phyloP scores from a whole-genome alignment of 2,113 vertebrate genomes.

The Ondatra zibethicus region DNA sequence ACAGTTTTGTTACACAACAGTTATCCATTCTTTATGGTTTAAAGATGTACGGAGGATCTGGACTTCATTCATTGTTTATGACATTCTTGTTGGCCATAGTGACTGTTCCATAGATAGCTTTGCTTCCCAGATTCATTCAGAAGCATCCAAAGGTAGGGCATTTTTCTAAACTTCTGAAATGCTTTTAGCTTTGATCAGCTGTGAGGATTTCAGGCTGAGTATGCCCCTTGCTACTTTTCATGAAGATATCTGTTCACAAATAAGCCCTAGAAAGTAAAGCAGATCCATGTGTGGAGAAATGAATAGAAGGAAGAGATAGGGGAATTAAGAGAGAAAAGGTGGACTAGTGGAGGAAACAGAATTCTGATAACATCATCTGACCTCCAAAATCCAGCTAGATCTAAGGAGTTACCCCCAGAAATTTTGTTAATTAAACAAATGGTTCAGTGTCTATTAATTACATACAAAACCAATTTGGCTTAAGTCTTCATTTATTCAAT shows the following conservation, averaged over 20 bases:
- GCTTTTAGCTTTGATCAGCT: background rate
- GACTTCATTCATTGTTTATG: background rate
- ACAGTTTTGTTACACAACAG: no score
- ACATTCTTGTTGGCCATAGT: background rate
- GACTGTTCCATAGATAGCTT: background rate
- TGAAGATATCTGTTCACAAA: background rate
- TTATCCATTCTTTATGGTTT: background rate
- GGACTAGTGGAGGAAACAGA: background rate
- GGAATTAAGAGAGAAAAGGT: background rate
- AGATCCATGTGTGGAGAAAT: background rate
- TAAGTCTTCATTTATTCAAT: constrained; percentile 5
- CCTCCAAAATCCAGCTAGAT: background rate
- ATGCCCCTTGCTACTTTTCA: background rate
- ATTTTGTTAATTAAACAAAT: background rate
- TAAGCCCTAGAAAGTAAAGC: background rate
- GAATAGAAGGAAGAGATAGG: background rate
- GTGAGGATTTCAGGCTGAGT: background rate
- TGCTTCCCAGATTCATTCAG: background rate
- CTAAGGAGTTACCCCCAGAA: background rate
- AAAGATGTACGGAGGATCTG: background rate
- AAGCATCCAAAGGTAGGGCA: background rate
- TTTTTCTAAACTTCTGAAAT: background rate
- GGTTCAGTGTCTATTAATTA: constrained; percentile 2
- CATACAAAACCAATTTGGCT: background rate
- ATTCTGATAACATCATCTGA: background rate